phyloP scores from a whole-genome alignment of 1,140 invertebrate genomes.

The Papilio helenus region DNA sequence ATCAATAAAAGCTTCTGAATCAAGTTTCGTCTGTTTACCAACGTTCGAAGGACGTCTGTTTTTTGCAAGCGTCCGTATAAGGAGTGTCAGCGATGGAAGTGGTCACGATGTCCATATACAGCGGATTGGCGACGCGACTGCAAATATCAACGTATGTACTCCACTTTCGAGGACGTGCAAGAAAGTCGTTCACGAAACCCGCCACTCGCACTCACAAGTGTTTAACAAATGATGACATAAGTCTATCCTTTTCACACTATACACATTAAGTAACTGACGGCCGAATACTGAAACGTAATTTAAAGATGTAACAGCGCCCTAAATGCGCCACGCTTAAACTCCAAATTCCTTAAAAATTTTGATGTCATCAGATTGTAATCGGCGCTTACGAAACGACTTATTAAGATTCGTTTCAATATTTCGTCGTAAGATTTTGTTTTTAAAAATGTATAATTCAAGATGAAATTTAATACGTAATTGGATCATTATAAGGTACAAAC shows the following conservation, averaged over 20 bases:
- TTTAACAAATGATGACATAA: background rate
- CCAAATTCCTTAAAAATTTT: too few relatives aligned
- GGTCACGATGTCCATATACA: background rate
- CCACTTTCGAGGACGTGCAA: constrained; percentile 9
- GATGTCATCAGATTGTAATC: too few relatives aligned
- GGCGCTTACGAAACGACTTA: too few relatives aligned
- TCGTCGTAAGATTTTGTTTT: too few relatives aligned
- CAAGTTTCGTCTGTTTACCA: background rate
- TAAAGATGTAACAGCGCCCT: too few relatives aligned
- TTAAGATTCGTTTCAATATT: too few relatives aligned
- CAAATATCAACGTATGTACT: constrained; percentile 1
- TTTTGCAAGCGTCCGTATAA: background rate
- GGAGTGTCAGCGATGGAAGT: constrained; percentile 8
- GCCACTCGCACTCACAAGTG: background rate
- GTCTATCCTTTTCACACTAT: background rate
- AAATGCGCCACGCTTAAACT: too few relatives aligned
- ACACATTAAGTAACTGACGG: background rate
- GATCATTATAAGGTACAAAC: too few relatives aligned
- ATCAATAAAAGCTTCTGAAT: background rate
- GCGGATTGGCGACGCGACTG: background rate
- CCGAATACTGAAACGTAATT: too few relatives aligned
- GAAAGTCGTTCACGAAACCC: constrained; percentile 11
- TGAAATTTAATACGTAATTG: too few relatives aligned
- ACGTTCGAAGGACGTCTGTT: constrained; percentile 17
- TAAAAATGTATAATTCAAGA: too few relatives aligned